Conservation (phyloP, 2,888 invertebrate genomes). For the Dastarcus helophoroides region DNA sequence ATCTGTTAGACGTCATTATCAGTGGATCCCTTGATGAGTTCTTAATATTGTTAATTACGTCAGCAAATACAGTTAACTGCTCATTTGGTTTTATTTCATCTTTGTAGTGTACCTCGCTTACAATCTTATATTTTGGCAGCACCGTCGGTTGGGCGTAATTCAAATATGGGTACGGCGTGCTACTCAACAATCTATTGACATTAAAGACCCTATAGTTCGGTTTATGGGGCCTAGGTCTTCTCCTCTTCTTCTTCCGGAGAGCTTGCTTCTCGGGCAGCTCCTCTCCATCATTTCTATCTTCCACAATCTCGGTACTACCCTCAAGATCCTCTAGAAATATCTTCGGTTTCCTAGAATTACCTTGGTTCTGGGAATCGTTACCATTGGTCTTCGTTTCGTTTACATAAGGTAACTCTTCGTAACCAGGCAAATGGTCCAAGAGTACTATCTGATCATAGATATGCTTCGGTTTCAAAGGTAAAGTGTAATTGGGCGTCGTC, state of each 20-base stretch:
- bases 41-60: constrained; percentile 40
- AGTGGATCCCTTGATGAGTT: constrained; percentile 21
- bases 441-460: constrained; percentile 29
- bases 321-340: not conserved
- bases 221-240: constrained; percentile 1
- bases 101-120: constrained; percentile 34
- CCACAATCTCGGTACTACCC: constrained; percentile 4
- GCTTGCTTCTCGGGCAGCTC: not conserved
- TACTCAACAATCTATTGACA: constrained; percentile 11
- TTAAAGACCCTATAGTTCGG: constrained; percentile 13
- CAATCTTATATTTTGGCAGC: constrained; percentile 21
- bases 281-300: no score
- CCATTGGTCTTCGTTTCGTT: constrained; percentile 7
- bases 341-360: no score
- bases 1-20: constrained; percentile 4
- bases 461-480: constrained; percentile 25
- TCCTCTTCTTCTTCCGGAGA: not conserved
- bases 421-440: constrained; percentile 19
- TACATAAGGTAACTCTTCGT: no score
- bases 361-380: not conserved
- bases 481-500: constrained; percentile 26
- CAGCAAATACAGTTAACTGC: constrained; percentile 39
- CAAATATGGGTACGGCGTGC: constrained; percentile 3
- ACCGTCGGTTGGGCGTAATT: constrained; percentile 11
- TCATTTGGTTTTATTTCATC: constrained; percentile 34